A percentile compares a stretch with the other conserved stretches of the same genome.
phyloP scores from a whole-genome alignment of 2,888 invertebrate species.

The Pediacus dermestoides region DNA sequence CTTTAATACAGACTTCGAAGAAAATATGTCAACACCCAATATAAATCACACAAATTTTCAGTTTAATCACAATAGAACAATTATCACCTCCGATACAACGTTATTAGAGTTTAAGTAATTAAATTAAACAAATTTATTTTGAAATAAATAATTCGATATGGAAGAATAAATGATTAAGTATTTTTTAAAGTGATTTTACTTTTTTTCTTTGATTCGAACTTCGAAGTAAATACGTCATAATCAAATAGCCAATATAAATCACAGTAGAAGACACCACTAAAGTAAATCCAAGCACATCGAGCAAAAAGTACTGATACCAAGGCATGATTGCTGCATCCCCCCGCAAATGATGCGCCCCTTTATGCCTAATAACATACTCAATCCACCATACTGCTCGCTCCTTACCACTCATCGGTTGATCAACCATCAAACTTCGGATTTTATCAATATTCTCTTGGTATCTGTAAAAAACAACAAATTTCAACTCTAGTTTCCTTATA shows the following conservation, averaged over 20 bases:
- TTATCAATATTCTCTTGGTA: conserved; percentile 14
- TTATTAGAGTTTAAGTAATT: too few relatives aligned
- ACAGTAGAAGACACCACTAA: too few relatives aligned
- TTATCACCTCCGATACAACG: too few relatives aligned
- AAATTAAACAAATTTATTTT: too few relatives aligned
- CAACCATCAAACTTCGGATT: conserved; percentile 39
- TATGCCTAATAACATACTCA: conserved; percentile 52
- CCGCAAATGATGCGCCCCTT: conserved; percentile 50
- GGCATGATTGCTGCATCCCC: conserved; percentile 47
- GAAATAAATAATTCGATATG: too few relatives aligned
- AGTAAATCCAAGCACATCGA: conserved; percentile 42
- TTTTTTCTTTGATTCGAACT: too few relatives aligned
- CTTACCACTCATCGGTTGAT: conserved; percentile 45
- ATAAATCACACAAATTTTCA: too few relatives aligned
- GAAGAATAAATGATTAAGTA: too few relatives aligned
- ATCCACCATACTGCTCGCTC: conserved; percentile 56
- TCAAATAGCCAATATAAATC: too few relatives aligned
- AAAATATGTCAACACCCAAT: conserved; percentile 7
- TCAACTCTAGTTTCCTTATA: not conserved
- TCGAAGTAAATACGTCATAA: too few relatives aligned
- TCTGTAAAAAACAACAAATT: conserved; percentile 5
- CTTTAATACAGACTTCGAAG: conserved; percentile 10
- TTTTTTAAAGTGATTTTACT: too few relatives aligned
- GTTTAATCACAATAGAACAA: too few relatives aligned
- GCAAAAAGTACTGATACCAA: conserved; percentile 46